Evolutionary conservation across 1,140 invertebrate species (phyloP).

Genomic region (Mesaphorura yosii): DNA sequence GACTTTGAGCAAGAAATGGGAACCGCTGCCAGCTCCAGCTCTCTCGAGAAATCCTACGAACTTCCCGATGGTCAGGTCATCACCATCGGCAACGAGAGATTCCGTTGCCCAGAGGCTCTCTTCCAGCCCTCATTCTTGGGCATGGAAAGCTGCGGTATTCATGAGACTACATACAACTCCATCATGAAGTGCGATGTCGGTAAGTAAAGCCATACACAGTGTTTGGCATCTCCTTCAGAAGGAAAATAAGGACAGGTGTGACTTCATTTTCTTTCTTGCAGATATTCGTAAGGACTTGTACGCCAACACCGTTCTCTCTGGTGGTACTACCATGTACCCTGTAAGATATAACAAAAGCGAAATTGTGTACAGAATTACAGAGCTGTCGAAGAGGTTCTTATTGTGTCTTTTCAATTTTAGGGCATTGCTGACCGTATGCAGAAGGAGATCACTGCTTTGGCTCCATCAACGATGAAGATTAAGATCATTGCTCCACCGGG

Average conservation of each 20-base stretch:
- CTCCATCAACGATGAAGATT: slow-evolving; percentile 79
- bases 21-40: slow-evolving; percentile 40
- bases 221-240: too few species aligned
- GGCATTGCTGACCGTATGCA: slow-evolving; percentile 65
- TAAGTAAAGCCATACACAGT: too few species aligned
- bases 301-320: slow-evolving; percentile 61
- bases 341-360: too few species aligned
- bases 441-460: slow-evolving; percentile 76
- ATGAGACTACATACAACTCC: slow-evolving; percentile 56
- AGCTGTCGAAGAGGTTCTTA: too few species aligned
- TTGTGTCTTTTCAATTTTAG: slow-evolving; percentile 33
- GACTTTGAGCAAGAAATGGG: slow-evolving; percentile 9
- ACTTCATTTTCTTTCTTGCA: neutral
- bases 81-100: slow-evolving; percentile 54
- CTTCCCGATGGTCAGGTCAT: slow-evolving; percentile 51
- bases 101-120: slow-evolving; percentile 46
- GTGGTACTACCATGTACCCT: slow-evolving; percentile 89
- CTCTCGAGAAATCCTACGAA: slow-evolving; percentile 48
- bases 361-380: too few species aligned
- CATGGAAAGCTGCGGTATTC: slow-evolving; percentile 68
- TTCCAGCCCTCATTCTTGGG: slow-evolving; percentile 58
- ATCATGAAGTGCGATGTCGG: slow-evolving; percentile 49
- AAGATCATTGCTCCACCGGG: slow-evolving; percentile 81
- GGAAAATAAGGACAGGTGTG: neutral
- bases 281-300: slow-evolving; percentile 46